Evolutionary conservation across 2,888 invertebrate genomes (phyloP).

Genomic region (Schizaphis graminum): DNA sequence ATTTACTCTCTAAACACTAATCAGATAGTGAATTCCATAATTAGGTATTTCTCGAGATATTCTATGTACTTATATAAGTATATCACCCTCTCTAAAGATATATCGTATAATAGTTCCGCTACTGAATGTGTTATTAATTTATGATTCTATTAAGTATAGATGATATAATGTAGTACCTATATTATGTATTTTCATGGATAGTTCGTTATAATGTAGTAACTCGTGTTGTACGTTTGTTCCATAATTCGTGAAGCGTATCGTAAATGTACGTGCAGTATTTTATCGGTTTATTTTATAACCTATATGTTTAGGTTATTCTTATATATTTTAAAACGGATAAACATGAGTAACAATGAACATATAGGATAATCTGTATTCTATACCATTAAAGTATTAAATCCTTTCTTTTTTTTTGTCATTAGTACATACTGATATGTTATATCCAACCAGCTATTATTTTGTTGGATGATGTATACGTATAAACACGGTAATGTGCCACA

Average conservation of each 20-base stretch:
- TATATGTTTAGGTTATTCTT: not conserved
- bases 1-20: not conserved
- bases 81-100: not conserved
- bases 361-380: not conserved
- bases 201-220: not conserved
- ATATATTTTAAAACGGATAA: not conserved
- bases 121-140: not conserved
- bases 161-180: too few relatives aligned
- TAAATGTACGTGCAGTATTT: not conserved
- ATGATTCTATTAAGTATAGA: not conserved
- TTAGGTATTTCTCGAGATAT: not conserved
- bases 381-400: not conserved
- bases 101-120: not conserved
- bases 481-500: not conserved
- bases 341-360: not conserved
- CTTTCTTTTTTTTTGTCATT: not conserved
- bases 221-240: not conserved
- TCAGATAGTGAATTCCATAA: not conserved
- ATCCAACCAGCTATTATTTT: not conserved
- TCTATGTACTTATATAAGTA: not conserved
- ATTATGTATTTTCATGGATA: not conserved
- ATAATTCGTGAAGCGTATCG: conserved; percentile 8
- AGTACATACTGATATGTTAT: not conserved
- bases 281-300: not conserved
- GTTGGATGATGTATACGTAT: not conserved